Evolutionary conservation across 2,113 vertebrate species (phyloP), one percentile per base, ranked within the genome.

Genomic region (Halcyon malimbica): DNA sequence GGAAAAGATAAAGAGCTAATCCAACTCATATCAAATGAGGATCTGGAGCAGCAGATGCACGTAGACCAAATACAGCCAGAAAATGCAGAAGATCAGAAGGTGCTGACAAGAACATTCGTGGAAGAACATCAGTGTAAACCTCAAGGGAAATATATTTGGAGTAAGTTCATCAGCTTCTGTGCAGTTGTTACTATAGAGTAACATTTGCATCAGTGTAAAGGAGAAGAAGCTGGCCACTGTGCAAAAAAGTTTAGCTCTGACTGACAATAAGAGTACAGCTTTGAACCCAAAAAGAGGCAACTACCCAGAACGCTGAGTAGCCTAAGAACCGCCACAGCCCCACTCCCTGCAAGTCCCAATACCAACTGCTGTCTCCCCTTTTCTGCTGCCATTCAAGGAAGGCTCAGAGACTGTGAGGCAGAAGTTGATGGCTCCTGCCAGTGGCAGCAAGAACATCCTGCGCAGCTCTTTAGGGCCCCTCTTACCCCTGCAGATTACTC

Each of bases 291-390:
- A 46, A 2, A 77, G 50, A 74, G 12, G 15, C 42, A 70, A 48
- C 15, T 75, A 25, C 24, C 46, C 41, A n/a, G 46, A 67, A 75
- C 1, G 7, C 31, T 31, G 11, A 75, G 24, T n/a, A 16, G 41
- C 20, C 41, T 39, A 54, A 59, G n/a, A 59, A 53, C 0, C 3
- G 26, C 46, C 29, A 63, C 46, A 78, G 46, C 4, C 2, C 0
- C n/a, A 10, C 13, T 74, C 10, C 37, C 82, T 63, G 29, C 7
- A 57, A 62, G 24, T 35, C 20, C 28, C 23, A 53, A 37, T 2
- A 57, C 14, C 11, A 24, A 50, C 26, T 16, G 9, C 33, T 70
- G 7, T 24, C 41, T 81, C 59, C 25, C 41, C 18, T 73, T 77
- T 83, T 56, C 59, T 82, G 26, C 53, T 82, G 57, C 16, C 59